Evolutionary conservation across 1,140 invertebrate genomes (phyloP).

Genomic region (Pseudomyrmex sp.): DNA sequence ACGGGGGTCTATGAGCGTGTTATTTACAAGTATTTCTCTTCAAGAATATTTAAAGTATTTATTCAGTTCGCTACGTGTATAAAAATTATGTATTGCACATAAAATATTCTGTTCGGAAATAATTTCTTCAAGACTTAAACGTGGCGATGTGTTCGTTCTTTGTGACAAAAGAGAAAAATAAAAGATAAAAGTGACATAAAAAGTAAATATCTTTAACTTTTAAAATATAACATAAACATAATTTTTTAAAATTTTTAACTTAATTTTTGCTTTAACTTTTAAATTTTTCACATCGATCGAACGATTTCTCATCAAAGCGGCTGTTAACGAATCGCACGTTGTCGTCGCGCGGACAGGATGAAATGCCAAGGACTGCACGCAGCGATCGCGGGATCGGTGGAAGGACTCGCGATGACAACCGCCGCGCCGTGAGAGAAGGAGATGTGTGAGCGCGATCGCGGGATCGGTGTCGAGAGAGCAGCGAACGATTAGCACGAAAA

Average conservation of each 20-base stretch:
- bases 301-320: neutral
- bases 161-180: neutral
- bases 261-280: neutral
- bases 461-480: slow-evolving; percentile 71
- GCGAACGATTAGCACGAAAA: slow-evolving; percentile 73
- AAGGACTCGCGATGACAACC: slow-evolving; percentile 53
- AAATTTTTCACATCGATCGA: neutral
- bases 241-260: neutral
- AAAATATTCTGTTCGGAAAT: no score
- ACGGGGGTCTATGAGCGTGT: neutral
- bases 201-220: neutral
- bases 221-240: no score
- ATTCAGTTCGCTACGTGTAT: neutral
- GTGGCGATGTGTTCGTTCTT: no score
- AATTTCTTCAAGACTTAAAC: no score
- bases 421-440: slow-evolving; percentile 49
- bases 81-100: no score
- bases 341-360: slow-evolving; percentile 28
- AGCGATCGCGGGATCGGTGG: neutral
- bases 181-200: neutral
- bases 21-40: slow-evolving; percentile 14
- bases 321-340: slow-evolving; percentile 6
- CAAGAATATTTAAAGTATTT: neutral
- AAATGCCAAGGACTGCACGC: slow-evolving; percentile 36
- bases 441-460: slow-evolving; percentile 56